Base-by-base conservation (phyloP, 2,113 vertebrate species). In the Gavia stellata region DNA sequence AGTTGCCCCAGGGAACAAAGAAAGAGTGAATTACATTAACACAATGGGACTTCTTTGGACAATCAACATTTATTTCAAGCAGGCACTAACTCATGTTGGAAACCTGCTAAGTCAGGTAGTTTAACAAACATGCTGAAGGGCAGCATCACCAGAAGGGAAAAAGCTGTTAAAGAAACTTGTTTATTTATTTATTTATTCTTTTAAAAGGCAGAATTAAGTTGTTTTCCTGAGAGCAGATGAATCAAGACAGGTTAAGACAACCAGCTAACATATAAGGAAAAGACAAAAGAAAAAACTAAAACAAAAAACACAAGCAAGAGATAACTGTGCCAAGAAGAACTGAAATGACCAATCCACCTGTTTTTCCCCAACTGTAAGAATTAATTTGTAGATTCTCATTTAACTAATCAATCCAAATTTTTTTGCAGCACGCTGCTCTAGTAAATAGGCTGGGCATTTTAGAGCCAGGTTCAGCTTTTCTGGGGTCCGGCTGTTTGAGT, bases 11-110 rank as follows among this genome's bases (percentile, higher is more conserved):
- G 94, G 91, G 91, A 96, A 95, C 94, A 87, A 61, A 86, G 63
- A 95, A 93, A 94, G 20, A 94, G 91, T 82, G 92, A 95, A 94
- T 92, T 93, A 94, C 77, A 92, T 85, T 90, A 95, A 94, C 86
- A 81, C 92, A 94, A 91, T 91, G 72, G 72, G 86, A 96, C 96
- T 96, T 89, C 90, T 95, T 65, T 66, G 86, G 90, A 92, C 91
- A 93, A 95, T 89, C 83, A 94, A 88, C 92, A 84, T 91, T 95
- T 95, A 91, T 91, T 95, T 96, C 92, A 88, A 72, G 73, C 65
- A 77, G 88, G 86, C 91, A 89, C 91, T 92, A 96, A 88, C 86
- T 97, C 81, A 93, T 78, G 88, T 34, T 86, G 90, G 95, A 88
- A 96, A 94, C 82, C 95, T 92, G 92, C 92, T 92, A 91, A 93